Conservation (phyloP, 1,140 invertebrate species). For the Uloborus diversus region DNA sequence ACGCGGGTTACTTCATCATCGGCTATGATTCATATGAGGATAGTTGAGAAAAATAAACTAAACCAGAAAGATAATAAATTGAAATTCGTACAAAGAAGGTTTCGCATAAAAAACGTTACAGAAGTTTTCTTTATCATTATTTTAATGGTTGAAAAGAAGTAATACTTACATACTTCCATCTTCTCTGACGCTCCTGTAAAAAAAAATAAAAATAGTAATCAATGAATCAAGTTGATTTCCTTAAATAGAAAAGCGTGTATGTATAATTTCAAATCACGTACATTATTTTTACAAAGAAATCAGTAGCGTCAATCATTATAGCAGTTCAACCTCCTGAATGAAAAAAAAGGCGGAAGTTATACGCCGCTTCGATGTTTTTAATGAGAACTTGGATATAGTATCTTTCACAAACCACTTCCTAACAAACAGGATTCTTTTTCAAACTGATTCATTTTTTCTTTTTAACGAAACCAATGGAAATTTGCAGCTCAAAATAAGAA, state of each 20-base stretch:
- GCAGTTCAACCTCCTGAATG: background rate
- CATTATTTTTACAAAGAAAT: background rate
- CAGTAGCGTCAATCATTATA: no score
- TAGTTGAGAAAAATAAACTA: background rate
- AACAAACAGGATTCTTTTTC: no score
- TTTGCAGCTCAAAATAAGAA: no score
- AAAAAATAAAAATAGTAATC: background rate
- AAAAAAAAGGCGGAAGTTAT: no score
- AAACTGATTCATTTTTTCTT: no score
- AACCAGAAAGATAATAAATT: background rate
- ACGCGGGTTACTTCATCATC: no score
- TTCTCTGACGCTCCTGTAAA: constrained; percentile 30
- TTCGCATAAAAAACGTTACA: background rate
- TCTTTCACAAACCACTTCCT: no score
- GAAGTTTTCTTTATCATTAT: background rate
- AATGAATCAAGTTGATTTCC: background rate
- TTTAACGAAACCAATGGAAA: no score
- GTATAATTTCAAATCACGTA: background rate
- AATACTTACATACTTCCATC: constrained; percentile 45
- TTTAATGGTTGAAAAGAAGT: background rate
- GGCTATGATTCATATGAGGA: background rate
- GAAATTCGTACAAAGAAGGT: background rate
- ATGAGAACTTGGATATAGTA: no score
- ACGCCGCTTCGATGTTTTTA: no score
- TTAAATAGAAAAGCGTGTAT: background rate